A percentile compares a stretch with the other conserved stretches of the same genome.
phyloP scores from a whole-genome alignment of 2,888 invertebrate species.

The Apocheima hispidaria region DNA sequence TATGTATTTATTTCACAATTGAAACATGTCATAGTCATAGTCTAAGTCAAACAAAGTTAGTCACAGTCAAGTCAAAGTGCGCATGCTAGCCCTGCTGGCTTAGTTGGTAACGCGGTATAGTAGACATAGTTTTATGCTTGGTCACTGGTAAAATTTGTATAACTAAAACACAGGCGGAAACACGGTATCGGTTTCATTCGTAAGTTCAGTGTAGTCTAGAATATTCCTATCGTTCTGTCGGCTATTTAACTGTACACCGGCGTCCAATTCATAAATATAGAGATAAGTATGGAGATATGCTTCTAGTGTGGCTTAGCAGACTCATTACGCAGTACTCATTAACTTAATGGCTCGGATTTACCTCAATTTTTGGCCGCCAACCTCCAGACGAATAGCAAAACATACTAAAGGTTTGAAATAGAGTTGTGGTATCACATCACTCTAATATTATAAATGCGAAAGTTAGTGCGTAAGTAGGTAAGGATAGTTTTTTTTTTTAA shows the following conservation, averaged over 20 bases:
- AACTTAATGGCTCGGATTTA: conserved; percentile 43
- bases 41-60: too few species aligned
- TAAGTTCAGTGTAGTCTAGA: not conserved
- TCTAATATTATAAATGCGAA: too few species aligned
- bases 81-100: too few species aligned
- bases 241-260: conserved; percentile 1
- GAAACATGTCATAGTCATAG: too few species aligned
- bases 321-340: conserved; percentile 48
- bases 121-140: too few species aligned
- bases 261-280: conserved; percentile 61
- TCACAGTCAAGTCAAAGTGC: too few species aligned
- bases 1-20: too few species aligned
- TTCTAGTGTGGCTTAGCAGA: conserved; percentile 47
- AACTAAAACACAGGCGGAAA: too few species aligned
- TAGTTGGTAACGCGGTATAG: too few species aligned
- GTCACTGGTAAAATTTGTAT: not conserved
- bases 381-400: conserved; percentile 22
- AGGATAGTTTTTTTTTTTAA: too few species aligned
- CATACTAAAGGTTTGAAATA: conserved; percentile 17
- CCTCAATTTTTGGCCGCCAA: conserved; percentile 29
- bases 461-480: too few species aligned
- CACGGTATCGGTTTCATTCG: not conserved
- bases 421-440: too few species aligned
- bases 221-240: conserved; percentile 1
- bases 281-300: conserved; percentile 49